These are phyloP conservation scores for Pangasius krempfi DNA, from an alignment of 2,797 vertebrate species.

Conservation along the genomic window DNA sequence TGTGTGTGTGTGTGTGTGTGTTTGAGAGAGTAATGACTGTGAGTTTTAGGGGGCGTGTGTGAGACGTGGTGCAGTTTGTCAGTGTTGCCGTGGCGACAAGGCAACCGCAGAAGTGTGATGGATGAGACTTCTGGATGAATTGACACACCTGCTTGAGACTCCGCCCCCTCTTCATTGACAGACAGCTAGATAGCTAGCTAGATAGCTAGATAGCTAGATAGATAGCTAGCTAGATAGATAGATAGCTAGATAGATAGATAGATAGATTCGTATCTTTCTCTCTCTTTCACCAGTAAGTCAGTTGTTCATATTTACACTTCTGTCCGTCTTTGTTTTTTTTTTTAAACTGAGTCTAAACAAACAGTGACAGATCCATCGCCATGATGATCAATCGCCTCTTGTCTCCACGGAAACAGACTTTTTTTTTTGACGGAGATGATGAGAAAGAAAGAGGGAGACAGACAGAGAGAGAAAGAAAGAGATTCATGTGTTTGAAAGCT, in stretches of 20 bases:
- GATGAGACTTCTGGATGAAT: background rate
- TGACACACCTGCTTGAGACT: background rate
- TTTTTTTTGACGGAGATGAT: slow-evolving; percentile 28
- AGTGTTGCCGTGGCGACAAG: background rate
- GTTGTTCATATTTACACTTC: slow-evolving; percentile 13
- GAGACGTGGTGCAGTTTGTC: slow-evolving; percentile 3
- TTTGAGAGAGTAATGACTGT: background rate
- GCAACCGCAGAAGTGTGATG: background rate
- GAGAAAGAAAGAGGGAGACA: background rate
- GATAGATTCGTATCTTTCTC: background rate
- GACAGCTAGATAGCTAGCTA: background rate
- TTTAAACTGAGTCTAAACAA: slow-evolving; percentile 32
- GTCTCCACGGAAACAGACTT: slow-evolving; percentile 44
- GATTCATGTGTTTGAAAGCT: slow-evolving; percentile 19
- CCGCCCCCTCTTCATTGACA: background rate
- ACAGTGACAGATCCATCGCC: slow-evolving; percentile 39
- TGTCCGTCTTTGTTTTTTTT: background rate
- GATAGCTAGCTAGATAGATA: background rate
- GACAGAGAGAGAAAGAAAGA: background rate
- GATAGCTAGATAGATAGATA: background rate
- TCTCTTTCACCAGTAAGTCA: background rate
- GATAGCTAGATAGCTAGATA: background rate
- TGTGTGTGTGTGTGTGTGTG: background rate
- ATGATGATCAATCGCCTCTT: slow-evolving; percentile 36
- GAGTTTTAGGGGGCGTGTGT: background rate